Evolutionary conservation across 2,113 vertebrate species (phyloP), one percentile per base, ranked within the genome.

Genomic region (Barnardius zonarius): DNA sequence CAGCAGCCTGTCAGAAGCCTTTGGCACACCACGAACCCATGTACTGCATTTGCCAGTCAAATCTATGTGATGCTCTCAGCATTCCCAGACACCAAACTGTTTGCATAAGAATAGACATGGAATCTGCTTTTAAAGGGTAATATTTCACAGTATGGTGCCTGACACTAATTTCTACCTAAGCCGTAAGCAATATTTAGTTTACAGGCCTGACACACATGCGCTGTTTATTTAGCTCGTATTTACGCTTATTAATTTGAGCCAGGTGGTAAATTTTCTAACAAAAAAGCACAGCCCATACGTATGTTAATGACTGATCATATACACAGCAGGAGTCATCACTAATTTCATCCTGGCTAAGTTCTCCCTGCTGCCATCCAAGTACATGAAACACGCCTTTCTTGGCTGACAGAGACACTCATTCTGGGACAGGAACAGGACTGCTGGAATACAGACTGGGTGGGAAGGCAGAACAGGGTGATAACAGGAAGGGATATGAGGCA

Each of bases 1-100:
- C 37, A 87, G 83, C 63, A 85, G 76, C 28, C 54, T 73, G 90
- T 55, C 87, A 93, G 77, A 25, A 89, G 79, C 51, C 91, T 28
- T 82, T 62, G 88, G 77, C 64, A 64, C 1, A 1, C 69, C 6
- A 3, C 0, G 6, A 87, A 74, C 55, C 59, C 0, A 0, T 24
- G 24, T 27, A 46, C 55, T 73, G 83, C 64, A 46, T 62, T 66
- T 83, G 64, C 74, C 92, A 93, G 67, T 64, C 70, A 83, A 54
- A 92, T 62, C 55, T 87, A 43, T 35, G 51, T 17, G 39, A 77
- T 8, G 7, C 16, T 41, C 43, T 61, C 88, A 90, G 74, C 49
- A 43, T 41, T 19, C 80, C 76, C 79, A 52, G 80, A 88, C 81
- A 95, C 70, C 8, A 49, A 37, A 30, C 9, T 0, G 0, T 33